Evolutionary conservation across 2,888 invertebrate genomes (phyloP).

Genomic region (Notodonta ziczac): DNA sequence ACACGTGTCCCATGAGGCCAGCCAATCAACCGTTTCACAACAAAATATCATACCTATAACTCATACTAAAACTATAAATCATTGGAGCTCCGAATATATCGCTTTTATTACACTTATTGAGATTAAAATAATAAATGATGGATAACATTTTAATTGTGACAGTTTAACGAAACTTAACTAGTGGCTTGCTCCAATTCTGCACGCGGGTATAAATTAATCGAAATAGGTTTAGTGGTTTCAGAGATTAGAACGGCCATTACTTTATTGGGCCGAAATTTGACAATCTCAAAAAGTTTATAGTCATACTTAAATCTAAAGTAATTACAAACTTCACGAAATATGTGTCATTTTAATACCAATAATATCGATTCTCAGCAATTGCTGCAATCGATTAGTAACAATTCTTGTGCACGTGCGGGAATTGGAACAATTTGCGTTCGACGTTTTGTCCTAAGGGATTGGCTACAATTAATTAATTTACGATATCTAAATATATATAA

Average conservation of each 20-base stretch:
- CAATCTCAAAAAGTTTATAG: too few relatives aligned
- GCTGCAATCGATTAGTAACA: constrained; percentile 4
- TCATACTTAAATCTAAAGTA: too few relatives aligned
- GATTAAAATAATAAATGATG: constrained; percentile 36
- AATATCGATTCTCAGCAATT: background rate
- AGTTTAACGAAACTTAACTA: background rate
- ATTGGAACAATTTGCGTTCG: constrained; percentile 15
- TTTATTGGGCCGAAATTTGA: too few relatives aligned
- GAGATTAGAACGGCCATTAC: too few relatives aligned
- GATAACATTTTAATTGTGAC: constrained; percentile 16
- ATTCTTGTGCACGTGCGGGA: constrained; percentile 17
- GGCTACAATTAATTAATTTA: constrained; percentile 1
- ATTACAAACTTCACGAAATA: too few relatives aligned
- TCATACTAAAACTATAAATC: constrained; percentile 33
- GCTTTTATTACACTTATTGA: constrained; percentile 21
- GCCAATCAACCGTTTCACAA: constrained; percentile 1
- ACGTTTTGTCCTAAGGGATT: constrained; percentile 3
- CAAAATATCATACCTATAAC: constrained; percentile 29
- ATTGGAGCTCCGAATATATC: constrained; percentile 28
- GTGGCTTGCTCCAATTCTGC: too few relatives aligned
- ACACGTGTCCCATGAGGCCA: background rate
- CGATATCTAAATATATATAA: too few relatives aligned
- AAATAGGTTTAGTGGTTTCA: too few relatives aligned
- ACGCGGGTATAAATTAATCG: too few relatives aligned
- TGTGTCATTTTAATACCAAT: too few relatives aligned